phyloP scores from a whole-genome alignment of 2,888 invertebrate species.

The Drosophila neotestacea region DNA sequence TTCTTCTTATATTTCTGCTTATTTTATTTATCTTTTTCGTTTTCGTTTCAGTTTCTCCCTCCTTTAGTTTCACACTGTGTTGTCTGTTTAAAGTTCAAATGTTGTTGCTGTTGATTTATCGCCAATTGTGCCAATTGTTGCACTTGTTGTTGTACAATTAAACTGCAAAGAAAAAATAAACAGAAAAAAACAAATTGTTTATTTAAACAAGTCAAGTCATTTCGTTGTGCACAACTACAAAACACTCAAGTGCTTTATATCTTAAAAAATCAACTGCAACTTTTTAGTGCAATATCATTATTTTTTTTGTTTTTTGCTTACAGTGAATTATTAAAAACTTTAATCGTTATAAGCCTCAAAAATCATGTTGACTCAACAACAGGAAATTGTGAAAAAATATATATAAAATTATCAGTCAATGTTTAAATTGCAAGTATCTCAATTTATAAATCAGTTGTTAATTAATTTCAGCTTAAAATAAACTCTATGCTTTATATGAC shows the following conservation, averaged over 20 bases:
- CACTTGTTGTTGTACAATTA: slow-evolving; percentile 72
- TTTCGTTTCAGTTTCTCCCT: slow-evolving; percentile 49
- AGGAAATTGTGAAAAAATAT: slow-evolving; percentile 30
- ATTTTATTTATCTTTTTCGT: slow-evolving; percentile 44
- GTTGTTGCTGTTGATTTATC: slow-evolving; percentile 42
- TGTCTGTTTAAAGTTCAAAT: slow-evolving; percentile 41
- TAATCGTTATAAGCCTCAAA: slow-evolving; percentile 13
- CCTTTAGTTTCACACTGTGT: background rate
- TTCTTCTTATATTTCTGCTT: too few relatives aligned
- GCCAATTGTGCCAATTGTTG: slow-evolving; percentile 64
- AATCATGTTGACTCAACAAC: slow-evolving; percentile 26
- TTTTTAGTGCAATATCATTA: slow-evolving; percentile 33
- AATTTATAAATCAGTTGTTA: slow-evolving; percentile 3
- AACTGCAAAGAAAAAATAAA: slow-evolving; percentile 55
- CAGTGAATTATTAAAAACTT: slow-evolving; percentile 37
- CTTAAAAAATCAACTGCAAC: slow-evolving; percentile 33
- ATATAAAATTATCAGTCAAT: slow-evolving; percentile 26
- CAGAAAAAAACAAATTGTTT: slow-evolving; percentile 20
- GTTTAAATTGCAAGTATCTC: background rate
- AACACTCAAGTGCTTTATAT: background rate
- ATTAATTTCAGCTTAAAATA: background rate
- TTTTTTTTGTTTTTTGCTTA: slow-evolving; percentile 12
- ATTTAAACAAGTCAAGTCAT: slow-evolving; percentile 16
- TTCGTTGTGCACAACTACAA: slow-evolving; percentile 5
- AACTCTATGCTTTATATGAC: too few relatives aligned